phyloP scores from a whole-genome alignment of 2,888 invertebrate genomes.

The Tetheella fluctuosa region DNA sequence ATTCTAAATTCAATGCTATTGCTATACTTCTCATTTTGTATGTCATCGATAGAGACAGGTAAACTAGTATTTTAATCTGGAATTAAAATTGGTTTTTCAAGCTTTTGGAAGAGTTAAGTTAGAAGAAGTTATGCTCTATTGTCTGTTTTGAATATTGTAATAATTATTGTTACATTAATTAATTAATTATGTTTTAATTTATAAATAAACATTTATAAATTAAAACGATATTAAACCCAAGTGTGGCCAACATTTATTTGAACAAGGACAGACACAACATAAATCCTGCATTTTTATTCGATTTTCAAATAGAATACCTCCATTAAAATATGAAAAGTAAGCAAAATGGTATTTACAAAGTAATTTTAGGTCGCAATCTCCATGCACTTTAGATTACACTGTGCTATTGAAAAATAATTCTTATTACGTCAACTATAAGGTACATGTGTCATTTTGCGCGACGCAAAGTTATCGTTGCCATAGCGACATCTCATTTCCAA shows the following conservation, averaged over 20 bases:
- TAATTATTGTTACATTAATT: too few species aligned
- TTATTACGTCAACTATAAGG: not conserved
- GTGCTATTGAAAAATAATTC: not conserved
- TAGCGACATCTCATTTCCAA: not conserved
- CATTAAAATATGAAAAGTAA: slow-evolving; percentile 7
- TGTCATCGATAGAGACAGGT: too few species aligned
- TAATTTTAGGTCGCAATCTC: slow-evolving; percentile 15
- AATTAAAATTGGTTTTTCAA: too few species aligned
- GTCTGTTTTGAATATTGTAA: too few species aligned
- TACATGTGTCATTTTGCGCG: not conserved
- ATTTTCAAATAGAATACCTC: slow-evolving; percentile 2
- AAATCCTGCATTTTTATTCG: slow-evolving; percentile 1
- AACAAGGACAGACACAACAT: not conserved
- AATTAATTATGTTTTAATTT: too few species aligned
- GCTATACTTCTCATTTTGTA: too few species aligned
- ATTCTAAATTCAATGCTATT: too few species aligned
- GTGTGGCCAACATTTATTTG: slow-evolving; percentile 7
- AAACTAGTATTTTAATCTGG: too few species aligned
- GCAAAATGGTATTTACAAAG: slow-evolving; percentile 5
- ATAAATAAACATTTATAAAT: too few species aligned
- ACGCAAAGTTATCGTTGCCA: not conserved
- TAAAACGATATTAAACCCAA: not conserved
- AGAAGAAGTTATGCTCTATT: too few species aligned
- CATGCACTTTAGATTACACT: not conserved
- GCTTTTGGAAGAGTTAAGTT: too few species aligned